Conservation (phyloP, 2,113 vertebrate genomes). For the Caloenas nicobarica region DNA sequence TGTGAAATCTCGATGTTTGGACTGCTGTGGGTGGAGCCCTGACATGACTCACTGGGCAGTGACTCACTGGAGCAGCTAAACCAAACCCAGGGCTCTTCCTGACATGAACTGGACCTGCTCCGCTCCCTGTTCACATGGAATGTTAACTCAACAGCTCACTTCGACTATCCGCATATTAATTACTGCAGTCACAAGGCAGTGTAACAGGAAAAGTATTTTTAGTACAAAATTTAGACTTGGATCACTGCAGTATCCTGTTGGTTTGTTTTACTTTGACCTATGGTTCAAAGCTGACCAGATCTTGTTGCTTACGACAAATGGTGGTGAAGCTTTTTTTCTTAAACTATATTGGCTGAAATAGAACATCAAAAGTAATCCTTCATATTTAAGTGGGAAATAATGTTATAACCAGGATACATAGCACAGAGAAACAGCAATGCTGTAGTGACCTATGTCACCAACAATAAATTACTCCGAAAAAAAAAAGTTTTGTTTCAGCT, state of each 20-base stretch:
- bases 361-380: not conserved
- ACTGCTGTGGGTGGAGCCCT: not conserved
- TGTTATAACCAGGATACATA: not conserved
- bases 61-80: not conserved
- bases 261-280: slow-evolving; percentile 40
- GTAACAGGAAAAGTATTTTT: not conserved
- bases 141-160: not conserved
- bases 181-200: slow-evolving; percentile 10
- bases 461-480: not conserved
- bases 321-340: not conserved
- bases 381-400: not conserved
- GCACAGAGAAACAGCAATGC: not conserved
- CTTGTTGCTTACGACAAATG: not conserved
- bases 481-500: not conserved
- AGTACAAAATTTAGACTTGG: not conserved
- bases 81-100: not conserved
- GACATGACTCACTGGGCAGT: not conserved
- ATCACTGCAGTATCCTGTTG: not conserved
- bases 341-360: not conserved
- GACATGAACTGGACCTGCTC: not conserved
- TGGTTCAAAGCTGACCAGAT: not conserved
- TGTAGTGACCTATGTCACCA: not conserved
- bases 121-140: not conserved
- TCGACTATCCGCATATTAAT: not conserved
- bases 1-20: not conserved